Evolutionary conservation across 1,140 invertebrate species (phyloP).

Genomic region (Drosophila ficusphila): DNA sequence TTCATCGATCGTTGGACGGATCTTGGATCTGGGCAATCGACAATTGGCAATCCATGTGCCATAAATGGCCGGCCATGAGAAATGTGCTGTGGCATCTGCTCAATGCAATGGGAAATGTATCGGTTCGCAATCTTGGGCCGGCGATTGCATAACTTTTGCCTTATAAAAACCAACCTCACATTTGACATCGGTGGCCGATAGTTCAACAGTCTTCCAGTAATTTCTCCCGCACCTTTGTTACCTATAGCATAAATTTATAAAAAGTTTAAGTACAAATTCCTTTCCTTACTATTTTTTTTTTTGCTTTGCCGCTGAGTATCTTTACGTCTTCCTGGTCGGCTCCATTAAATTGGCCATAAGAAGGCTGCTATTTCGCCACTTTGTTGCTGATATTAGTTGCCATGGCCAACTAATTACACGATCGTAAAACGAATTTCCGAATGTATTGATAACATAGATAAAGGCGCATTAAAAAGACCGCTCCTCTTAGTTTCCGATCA

Average conservation of each 20-base stretch:
- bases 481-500: conserved; percentile 15
- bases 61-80: conserved; percentile 75
- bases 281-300: too few species aligned
- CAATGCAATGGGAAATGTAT: conserved; percentile 67
- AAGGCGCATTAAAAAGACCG: conserved; percentile 55
- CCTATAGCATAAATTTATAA: not conserved
- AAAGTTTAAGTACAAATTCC: too few species aligned
- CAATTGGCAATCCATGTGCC: conserved; percentile 62
- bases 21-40: conserved; percentile 51
- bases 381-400: conserved; percentile 75
- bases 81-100: conserved; percentile 60
- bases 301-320: not conserved
- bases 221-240: not conserved
- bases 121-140: conserved; percentile 47
- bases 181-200: conserved; percentile 31
- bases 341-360: conserved; percentile 3
- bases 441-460: conserved; percentile 76
- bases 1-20: conserved; percentile 49
- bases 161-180: conserved; percentile 27
- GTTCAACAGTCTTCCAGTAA: conserved; percentile 33
- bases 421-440: conserved; percentile 70
- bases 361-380: conserved; percentile 24
- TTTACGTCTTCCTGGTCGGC: not conserved
- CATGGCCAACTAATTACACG: conserved; percentile 64
- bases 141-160: conserved; percentile 46